Evolutionary conservation across 2,888 invertebrate species (phyloP), one percentile per base, ranked within the genome.

Genomic region (Leuctra nigra): DNA sequence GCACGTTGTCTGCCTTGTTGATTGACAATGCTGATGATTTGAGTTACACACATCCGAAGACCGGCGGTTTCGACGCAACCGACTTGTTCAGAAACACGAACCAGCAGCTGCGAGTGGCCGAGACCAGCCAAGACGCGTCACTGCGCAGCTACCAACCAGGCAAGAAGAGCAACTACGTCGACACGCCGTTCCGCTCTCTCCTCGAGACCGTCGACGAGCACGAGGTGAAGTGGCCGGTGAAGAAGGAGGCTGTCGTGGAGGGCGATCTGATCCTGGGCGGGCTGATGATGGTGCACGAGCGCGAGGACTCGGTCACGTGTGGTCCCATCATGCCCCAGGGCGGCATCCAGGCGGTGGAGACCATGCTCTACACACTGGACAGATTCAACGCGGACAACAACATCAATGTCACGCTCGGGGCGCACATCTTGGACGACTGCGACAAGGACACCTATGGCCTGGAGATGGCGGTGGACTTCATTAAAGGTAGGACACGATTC

Each of bases 241-340:
- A 91, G 67, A 82, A 86, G 66, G 89, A 91, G 65, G 90, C 92
- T 0, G 84, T 87, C 3, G 83, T 94, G 46, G 91, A 91, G 68
- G 95, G 95, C 0, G 88, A 94, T 68, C 76, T 95, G 44, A 81
- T 92, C 9, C 77, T 95, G 1, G 95, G 95, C 4, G 95, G 93
- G 1, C 74, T 95, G 46, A 94, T 95, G 91, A 95, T 95, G 91
- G 87, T 95, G 0, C 95, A 95, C 69, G 93, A 93, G 67, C 76
- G 95, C 22, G 89, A 91, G 64, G 93, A 94, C 65, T 82, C 81
- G 47, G 81, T 87, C 68, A 91, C 88, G 1, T 95, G 95, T 68
- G 95, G 95, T 0, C 90, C 90, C 1, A 87, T 95, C 44, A 95
- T 95, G 94, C 91, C 92, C 0, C 94, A 95, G 72, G 94, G 94